phyloP scores from a whole-genome alignment of 2,797 vertebrate genomes.

The Synaphobranchus kaupii region DNA sequence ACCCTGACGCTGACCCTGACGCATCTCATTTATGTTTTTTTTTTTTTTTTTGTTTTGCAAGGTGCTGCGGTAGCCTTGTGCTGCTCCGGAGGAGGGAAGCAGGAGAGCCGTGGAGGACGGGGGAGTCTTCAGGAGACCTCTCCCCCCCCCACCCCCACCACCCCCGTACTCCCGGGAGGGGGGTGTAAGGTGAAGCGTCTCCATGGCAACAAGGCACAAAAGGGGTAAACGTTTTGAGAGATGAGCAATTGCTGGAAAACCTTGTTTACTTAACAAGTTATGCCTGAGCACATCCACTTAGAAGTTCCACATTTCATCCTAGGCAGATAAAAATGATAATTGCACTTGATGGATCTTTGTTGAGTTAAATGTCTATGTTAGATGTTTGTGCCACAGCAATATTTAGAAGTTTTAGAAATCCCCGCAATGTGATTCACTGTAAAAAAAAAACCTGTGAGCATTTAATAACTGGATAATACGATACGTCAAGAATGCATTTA shows the following conservation, averaged over 20 bases:
- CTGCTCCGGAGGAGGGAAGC: not conserved
- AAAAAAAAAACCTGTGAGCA: not conserved
- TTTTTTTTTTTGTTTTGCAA: not conserved
- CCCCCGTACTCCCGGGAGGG: conserved; percentile 1
- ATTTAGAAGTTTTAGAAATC: not conserved
- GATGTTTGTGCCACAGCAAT: not conserved
- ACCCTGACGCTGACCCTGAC: not conserved
- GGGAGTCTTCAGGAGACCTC: conserved; percentile 7
- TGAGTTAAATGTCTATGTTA: not conserved
- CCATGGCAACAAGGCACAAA: conserved; percentile 22
- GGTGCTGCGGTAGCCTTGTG: not conserved
- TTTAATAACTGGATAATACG: not conserved
- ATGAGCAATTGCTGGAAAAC: conserved; percentile 22
- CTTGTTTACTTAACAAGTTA: not conserved
- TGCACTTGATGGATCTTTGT: not conserved
- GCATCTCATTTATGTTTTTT: not conserved
- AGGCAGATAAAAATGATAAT: not conserved
- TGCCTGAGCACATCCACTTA: not conserved
- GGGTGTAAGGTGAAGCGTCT: not conserved
- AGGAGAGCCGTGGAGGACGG: not conserved
- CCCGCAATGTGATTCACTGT: not conserved
- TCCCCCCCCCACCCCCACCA: not conserved
- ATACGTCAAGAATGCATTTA: not conserved
- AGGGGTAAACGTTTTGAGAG: not conserved
- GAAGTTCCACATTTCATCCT: not conserved